Evolutionary conservation across 2,797 vertebrate species (phyloP).

Genomic region (Darevskia mixta): DNA sequence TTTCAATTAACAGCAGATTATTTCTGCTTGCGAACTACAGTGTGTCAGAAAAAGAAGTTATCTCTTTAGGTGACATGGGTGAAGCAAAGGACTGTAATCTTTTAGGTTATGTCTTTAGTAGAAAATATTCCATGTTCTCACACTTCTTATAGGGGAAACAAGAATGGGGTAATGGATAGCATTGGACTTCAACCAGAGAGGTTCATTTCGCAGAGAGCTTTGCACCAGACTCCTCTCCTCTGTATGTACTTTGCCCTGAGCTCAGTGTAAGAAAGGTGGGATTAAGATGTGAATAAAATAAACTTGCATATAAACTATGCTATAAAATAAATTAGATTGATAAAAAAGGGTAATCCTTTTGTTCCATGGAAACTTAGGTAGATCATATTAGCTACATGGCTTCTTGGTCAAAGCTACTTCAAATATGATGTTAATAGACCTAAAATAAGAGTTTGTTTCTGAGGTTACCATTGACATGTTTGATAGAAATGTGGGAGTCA

Average conservation of each 20-base stretch:
- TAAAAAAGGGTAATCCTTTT: background rate
- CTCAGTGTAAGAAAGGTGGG: background rate
- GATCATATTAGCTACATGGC: background rate
- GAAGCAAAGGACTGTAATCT: background rate
- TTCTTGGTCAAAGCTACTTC: background rate
- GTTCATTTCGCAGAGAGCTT: background rate
- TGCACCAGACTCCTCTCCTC: background rate
- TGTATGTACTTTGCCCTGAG: background rate
- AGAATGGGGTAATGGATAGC: background rate
- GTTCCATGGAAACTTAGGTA: background rate
- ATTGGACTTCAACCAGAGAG: background rate
- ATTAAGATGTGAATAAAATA: background rate
- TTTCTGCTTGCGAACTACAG: slow-evolving; percentile 22
- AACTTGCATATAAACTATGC: background rate
- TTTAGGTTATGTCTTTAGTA: slow-evolving; percentile 2
- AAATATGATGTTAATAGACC: background rate
- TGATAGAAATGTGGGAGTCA: background rate
- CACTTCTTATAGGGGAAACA: background rate
- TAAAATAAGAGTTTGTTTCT: background rate
- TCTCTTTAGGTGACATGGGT: background rate
- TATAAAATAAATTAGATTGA: background rate
- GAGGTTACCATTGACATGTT: background rate
- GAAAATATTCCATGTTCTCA: background rate
- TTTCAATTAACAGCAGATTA: slow-evolving; percentile 24
- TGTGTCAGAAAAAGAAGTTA: background rate